These are phyloP conservation scores for Laticauda colubrina DNA, from an alignment of 2,113 vertebrate genomes.

Conservation along the genomic window DNA sequence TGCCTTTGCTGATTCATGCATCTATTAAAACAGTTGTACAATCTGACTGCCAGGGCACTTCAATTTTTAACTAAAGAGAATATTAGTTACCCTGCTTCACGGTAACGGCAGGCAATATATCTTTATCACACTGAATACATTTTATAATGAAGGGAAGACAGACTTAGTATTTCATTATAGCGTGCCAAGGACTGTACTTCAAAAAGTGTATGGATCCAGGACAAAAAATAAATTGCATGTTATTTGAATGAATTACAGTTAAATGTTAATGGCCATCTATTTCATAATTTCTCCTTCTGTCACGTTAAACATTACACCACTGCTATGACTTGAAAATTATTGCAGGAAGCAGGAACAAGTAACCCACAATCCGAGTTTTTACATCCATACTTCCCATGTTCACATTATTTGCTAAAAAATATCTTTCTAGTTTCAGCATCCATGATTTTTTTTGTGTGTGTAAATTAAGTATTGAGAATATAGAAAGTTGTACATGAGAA, in stretches of 20 bases:
- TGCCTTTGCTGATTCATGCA: background rate
- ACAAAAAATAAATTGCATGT: background rate
- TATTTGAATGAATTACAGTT: background rate
- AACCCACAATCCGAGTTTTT: background rate
- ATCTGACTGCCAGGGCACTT: background rate
- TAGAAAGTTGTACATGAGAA: background rate
- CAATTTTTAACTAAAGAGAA: background rate
- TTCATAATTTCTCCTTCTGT: background rate
- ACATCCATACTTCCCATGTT: background rate
- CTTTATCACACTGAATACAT: background rate
- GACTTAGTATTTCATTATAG: background rate
- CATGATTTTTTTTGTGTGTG: background rate
- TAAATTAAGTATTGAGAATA: background rate
- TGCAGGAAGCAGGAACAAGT: background rate
- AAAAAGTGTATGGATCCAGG: background rate
- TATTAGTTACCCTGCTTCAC: background rate
- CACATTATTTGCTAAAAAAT: background rate
- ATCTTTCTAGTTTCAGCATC: background rate
- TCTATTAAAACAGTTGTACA: background rate
- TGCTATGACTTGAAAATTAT: background rate
- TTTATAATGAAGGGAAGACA: background rate
- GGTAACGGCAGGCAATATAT: background rate
- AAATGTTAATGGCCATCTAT: background rate
- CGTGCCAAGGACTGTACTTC: background rate
- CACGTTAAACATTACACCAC: background rate